phyloP scores from a whole-genome alignment of 1,140 invertebrate species.

The Pseudomyrmex concolor region DNA sequence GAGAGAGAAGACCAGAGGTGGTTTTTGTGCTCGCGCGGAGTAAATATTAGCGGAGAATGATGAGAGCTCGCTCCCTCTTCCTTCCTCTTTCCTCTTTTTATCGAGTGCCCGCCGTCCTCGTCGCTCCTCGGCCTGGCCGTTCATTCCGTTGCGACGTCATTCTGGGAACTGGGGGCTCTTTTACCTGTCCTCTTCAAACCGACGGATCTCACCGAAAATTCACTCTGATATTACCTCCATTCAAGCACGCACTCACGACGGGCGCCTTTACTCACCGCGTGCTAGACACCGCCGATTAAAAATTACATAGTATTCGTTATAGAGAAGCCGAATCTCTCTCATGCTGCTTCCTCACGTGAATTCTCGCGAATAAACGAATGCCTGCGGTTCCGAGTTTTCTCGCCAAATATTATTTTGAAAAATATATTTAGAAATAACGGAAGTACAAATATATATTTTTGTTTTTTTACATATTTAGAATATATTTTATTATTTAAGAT shows the following conservation, averaged over 20 bases:
- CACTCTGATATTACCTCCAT: constrained; percentile 65
- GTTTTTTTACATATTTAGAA: too few relatives aligned
- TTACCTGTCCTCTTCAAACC: constrained; percentile 52
- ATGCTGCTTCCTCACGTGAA: neutral
- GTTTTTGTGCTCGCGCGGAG: constrained; percentile 73
- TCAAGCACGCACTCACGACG: constrained; percentile 39
- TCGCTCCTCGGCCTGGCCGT: neutral
- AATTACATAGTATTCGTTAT: neutral
- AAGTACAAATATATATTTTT: too few relatives aligned
- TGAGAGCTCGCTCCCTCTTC: constrained; percentile 70
- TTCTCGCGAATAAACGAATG: neutral
- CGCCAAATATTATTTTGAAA: too few relatives aligned
- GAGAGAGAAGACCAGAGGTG: constrained; percentile 34
- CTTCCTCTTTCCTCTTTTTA: constrained; percentile 60
- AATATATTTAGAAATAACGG: too few relatives aligned
- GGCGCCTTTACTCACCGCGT: constrained; percentile 8
- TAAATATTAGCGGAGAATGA: constrained; percentile 81
- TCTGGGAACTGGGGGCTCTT: constrained; percentile 47
- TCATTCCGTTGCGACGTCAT: constrained; percentile 61
- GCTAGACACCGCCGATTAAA: neutral
- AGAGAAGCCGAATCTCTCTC: neutral
- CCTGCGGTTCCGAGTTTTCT: neutral
- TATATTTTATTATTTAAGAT: too few relatives aligned
- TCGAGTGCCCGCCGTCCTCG: constrained; percentile 15
- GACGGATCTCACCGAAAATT: constrained; percentile 53